Conservation (phyloP, 2,888 invertebrate genomes). For the Cremastinae sp. region DNA sequence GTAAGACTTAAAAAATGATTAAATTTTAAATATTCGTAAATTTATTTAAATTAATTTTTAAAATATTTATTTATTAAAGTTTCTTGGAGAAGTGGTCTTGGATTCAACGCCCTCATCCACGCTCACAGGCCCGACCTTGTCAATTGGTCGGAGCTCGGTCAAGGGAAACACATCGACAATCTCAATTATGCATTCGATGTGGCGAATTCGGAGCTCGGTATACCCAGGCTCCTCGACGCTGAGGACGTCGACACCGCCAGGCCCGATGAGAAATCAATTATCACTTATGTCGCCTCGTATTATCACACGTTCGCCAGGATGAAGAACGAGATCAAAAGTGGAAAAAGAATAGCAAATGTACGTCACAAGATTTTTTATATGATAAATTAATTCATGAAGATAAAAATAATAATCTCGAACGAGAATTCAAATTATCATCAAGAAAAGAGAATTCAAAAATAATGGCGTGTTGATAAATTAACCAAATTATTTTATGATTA, state of each 20-base stretch:
- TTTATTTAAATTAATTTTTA: too few relatives aligned
- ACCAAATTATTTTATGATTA: too few relatives aligned
- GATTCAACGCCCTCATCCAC: conserved; percentile 99
- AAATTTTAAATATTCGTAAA: too few relatives aligned
- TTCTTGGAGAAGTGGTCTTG: conserved; percentile 98
- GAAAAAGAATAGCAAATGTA: conserved; percentile 97
- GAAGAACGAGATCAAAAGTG: conserved; percentile 99
- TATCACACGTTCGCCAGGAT: conserved; percentile 99
- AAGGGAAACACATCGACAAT: conserved; percentile 94
- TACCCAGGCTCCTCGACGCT: conserved; percentile 95
- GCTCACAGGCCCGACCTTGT: conserved; percentile 98
- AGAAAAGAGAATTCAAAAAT: neutral
- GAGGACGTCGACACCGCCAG: conserved; percentile 97
- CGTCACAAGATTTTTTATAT: conserved; percentile 72
- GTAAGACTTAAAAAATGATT: too few relatives aligned
- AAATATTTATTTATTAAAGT: conserved; percentile 77
- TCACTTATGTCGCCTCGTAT: conserved; percentile 99
- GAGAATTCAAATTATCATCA: too few relatives aligned
- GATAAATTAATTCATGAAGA: neutral
- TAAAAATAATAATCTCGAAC: too few relatives aligned
- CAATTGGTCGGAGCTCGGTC: conserved; percentile 90
- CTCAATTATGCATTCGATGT: conserved; percentile 98
- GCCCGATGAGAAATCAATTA: conserved; percentile 99
- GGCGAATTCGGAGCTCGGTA: conserved; percentile 95
- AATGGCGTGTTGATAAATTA: neutral